A percentile compares a stretch with the other conserved stretches of the same genome.
These are phyloP conservation scores for Timandra comae DNA, from an alignment of 2,888 invertebrate genomes.

Conservation along the genomic window DNA sequence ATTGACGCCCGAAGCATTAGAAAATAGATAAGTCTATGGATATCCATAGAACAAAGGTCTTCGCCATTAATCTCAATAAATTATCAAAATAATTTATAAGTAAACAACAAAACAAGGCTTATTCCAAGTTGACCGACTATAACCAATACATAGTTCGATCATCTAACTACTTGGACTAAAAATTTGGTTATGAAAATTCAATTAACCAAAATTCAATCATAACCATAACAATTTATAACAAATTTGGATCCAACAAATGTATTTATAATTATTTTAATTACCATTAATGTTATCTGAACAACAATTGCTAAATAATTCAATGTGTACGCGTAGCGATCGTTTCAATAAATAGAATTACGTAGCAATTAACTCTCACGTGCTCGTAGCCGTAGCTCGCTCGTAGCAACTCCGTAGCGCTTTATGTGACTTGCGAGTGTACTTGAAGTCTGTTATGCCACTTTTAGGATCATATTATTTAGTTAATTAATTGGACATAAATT, in stretches of 20 bases:
- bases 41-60: no score
- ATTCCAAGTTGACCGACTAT: no score
- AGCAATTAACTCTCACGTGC: slow-evolving; percentile 21
- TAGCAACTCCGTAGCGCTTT: slow-evolving; percentile 31
- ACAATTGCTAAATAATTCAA: slow-evolving; percentile 6
- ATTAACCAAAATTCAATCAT: no score
- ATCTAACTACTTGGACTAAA: no score
- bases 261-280: slow-evolving; percentile 12
- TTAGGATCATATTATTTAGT: slow-evolving; percentile 1
- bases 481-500: slow-evolving; percentile 1
- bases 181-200: no score
- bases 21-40: no score
- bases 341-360: slow-evolving; percentile 17
- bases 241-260: slow-evolving; percentile 27
- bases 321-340: slow-evolving; percentile 6
- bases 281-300: slow-evolving; percentile 1
- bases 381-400: slow-evolving; percentile 26
- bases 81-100: no score
- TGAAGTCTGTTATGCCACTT: slow-evolving; percentile 1
- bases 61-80: no score
- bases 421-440: slow-evolving; percentile 7
- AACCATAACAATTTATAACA: no score
- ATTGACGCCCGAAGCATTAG: no score
- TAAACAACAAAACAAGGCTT: no score
- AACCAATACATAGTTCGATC: no score